Percentiles rank a stretch among this genome's conserved stretches.
Conservation (phyloP, 2,888 invertebrate species). For the Exocentrus adspersus region DNA sequence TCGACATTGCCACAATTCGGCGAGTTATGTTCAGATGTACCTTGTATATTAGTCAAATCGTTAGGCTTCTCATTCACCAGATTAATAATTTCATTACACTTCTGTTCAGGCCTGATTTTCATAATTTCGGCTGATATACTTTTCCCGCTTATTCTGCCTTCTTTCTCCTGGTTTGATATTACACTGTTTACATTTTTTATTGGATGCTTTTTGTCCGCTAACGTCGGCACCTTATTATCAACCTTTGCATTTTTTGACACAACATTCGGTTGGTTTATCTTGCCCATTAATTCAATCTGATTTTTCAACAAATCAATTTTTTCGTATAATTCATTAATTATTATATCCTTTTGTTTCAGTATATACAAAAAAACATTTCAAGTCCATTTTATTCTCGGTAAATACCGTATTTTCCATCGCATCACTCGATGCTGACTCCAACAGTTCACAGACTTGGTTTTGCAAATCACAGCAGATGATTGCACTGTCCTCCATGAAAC, state of each 20-base stretch:
- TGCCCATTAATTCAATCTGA: background rate
- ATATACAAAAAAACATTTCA: slow-evolving; percentile 1
- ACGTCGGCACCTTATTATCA: background rate
- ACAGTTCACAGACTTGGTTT: background rate
- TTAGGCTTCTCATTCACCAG: background rate
- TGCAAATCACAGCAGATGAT: background rate
- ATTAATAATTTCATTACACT: background rate
- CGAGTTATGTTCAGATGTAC: background rate
- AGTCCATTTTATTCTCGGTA: background rate
- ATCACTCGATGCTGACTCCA: background rate
- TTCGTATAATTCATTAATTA: background rate
- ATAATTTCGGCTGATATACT: background rate
- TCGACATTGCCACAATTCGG: background rate
- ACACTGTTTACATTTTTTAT: background rate
- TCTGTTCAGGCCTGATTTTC: background rate
- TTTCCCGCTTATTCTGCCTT: background rate
- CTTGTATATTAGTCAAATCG: too few species aligned
- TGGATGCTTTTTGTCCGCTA: background rate
- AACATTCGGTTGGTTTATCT: background rate
- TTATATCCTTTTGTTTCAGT: background rate
- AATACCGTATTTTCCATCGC: background rate
- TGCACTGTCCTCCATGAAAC: background rate
- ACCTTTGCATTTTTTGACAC: background rate
- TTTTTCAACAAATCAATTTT: background rate
- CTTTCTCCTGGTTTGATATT: background rate